Base-by-base conservation (phyloP, 2,113 vertebrate species). In the Serilophus lunatus region DNA sequence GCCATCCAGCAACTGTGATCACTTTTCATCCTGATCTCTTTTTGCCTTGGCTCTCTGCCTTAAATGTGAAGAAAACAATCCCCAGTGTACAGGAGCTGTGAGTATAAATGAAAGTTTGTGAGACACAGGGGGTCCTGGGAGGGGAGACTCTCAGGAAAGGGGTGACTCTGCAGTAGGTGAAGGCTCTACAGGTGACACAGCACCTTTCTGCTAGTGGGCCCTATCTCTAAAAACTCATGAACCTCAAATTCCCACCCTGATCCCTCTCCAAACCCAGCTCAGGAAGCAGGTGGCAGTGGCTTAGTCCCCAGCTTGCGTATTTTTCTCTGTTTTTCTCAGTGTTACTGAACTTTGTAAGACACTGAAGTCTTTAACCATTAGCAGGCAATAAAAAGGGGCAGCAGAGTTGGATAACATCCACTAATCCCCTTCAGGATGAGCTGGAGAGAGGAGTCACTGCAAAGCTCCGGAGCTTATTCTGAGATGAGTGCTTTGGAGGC, bases 341-440 rank as follows among this genome's bases (percentile, higher is more conserved):
- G 1, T 28, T 51, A 51, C 49, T 84, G 91, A 64, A 71, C 68
- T 88, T 60, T 57, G 49, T 68, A 36, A 80, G 72, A 69, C 24
- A 22, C 25, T 4, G 2, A 76, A 81, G 72, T 50, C 82, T 93
- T 79, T 82, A 81, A 23, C 84, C 70, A 44, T 89, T 93, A 95
- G 60, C 61, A 94, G 92, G 50, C 78, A 92, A 80, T 95, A 83
- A 91, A 91, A 94, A 83, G 69, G 90, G 90, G 95, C 72, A 86
- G 90, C 82, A 78, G 69, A 90, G 53, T 56, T 70, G 76, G 78
- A 82, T 94, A 95, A 88, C 68, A 84, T 49, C 65, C 72, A 29
- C 53, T 96, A 94, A 96, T 95, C 95, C 95, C 88, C 68, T 94
- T 68, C 82, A 83, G 80, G 61, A 88, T 94, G 85, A 86, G 81